Evolutionary conservation across 37 sponge, comb jelly and placozoan genomes (phyloP), one percentile per base, ranked within the genome.

Genomic region (Halichondria panicea): DNA sequence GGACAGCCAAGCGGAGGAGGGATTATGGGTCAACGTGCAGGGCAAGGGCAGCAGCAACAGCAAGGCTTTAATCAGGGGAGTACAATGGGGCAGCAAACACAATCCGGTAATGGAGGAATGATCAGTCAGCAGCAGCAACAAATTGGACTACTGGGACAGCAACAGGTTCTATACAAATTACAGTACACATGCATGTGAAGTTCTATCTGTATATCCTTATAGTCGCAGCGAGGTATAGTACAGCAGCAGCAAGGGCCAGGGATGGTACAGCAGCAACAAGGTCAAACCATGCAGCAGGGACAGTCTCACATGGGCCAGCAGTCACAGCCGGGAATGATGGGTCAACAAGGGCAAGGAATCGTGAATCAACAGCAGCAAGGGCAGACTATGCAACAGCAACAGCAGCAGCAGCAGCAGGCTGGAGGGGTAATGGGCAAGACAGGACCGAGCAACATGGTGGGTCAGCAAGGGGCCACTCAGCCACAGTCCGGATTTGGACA

Each of bases 391-490:
- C 53, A 50, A 28, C 72, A 48, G 37, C 72, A 48, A 25, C 72
- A 71, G 72, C 72, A 48, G 55, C 55, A 58, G 61, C 74, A 74
- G 55, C 74, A 54, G 61, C 22, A 19, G 2, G 44, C 55, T 18
- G 3, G 24, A 15, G 21, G 63, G 63, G 63, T 9, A n/a, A 12
- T 9, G 63, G 63, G 19, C n/a, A 24, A 19, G 63, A 24, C 27
- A 24, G 63, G 63, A 11, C 27, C 9, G 32, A 11, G 11, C n/a
- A 19, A 61, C n/a, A 19, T 9, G 32, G n/a, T 61, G 19, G n/a
- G 63, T 11, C 63, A 61, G n/a, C 11, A 24, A 12, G 19, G 63
- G 52, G 52, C 52, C 52, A 48, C 13, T 18, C 15, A 15, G 52
- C 13, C 52, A 15, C 13, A 48, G 52, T 48, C 52, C 52, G 13